Percentiles rank a stretch among this genome's conserved stretches.
phyloP scores from a whole-genome alignment of 2,797 vertebrate genomes.

The Lagorchestes hirsutus region DNA sequence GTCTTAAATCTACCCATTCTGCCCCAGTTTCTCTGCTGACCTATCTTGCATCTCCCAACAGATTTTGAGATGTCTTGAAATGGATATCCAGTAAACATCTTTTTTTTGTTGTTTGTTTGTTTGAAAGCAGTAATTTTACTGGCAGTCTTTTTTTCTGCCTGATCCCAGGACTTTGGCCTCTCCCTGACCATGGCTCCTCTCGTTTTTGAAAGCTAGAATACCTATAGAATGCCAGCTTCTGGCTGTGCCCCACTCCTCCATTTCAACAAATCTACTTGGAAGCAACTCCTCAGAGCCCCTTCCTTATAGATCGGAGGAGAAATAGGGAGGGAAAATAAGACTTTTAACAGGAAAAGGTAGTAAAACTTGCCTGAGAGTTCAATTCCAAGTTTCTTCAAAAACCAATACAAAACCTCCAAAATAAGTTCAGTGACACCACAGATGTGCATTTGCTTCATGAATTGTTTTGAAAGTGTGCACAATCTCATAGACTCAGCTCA shows the following conservation, averaged over 20 bases:
- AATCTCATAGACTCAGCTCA: not conserved
- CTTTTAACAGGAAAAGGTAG: not conserved
- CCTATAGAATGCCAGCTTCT: not conserved
- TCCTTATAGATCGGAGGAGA: not conserved
- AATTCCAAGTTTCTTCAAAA: slow-evolving; percentile 53
- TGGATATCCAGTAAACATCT: too few relatives aligned
- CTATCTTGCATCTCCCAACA: too few relatives aligned
- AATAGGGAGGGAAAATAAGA: not conserved
- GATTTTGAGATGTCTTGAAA: too few relatives aligned
- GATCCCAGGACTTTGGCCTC: not conserved
- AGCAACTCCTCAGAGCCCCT: not conserved
- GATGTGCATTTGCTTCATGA: not conserved
- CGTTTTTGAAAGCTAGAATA: slow-evolving; percentile 7
- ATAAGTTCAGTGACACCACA: slow-evolving; percentile 36
- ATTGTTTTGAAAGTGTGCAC: slow-evolving; percentile 28
- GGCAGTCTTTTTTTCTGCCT: not conserved
- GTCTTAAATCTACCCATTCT: not conserved
- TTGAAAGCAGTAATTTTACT: slow-evolving; percentile 66
- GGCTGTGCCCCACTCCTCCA: slow-evolving; percentile 12
- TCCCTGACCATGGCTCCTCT: not conserved
- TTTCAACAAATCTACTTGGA: not conserved
- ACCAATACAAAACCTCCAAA: slow-evolving; percentile 62
- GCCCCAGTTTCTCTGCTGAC: not conserved
- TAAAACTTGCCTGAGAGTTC: not conserved
- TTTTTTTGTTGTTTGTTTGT: not conserved